phyloP scores from a whole-genome alignment of 2,113 vertebrate species.

The Psilopogon haemacephalus region DNA sequence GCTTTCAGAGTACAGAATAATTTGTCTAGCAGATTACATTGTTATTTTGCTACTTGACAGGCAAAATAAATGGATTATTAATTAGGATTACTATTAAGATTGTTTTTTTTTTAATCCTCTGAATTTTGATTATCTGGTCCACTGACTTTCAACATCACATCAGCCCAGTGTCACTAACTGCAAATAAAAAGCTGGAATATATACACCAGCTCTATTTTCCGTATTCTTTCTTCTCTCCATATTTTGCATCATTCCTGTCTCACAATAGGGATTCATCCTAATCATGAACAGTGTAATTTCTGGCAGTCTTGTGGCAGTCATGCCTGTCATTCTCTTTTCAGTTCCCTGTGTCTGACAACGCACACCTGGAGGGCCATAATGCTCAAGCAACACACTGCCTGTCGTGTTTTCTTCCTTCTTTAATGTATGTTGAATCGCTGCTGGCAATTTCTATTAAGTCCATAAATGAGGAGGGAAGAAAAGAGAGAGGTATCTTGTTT shows the following conservation, averaged over 20 bases:
- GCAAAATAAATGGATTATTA: constrained; percentile 25
- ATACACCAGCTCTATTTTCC: neutral
- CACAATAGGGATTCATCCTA: constrained; percentile 24
- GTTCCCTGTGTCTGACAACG: neutral
- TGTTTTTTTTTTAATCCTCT: constrained; percentile 10
- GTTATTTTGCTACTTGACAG: neutral
- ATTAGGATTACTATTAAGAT: constrained; percentile 22
- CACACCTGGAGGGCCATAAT: constrained; percentile 6
- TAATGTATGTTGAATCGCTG: neutral
- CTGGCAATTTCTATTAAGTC: neutral
- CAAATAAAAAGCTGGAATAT: constrained; percentile 12
- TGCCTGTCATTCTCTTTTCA: constrained; percentile 30
- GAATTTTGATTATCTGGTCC: constrained; percentile 41
- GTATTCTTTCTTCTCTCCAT: neutral
- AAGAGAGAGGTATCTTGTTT: neutral
- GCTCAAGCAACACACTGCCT: neutral
- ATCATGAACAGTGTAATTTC: constrained; percentile 26
- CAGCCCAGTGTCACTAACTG: neutral
- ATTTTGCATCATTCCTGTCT: constrained; percentile 26
- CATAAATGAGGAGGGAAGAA: neutral
- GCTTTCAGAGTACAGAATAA: neutral
- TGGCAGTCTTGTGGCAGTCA: constrained; percentile 19
- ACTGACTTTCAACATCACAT: constrained; percentile 12
- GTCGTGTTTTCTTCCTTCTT: constrained; percentile 11
- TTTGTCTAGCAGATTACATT: neutral